Base-by-base conservation (phyloP, 2,113 vertebrate species). In the Patagioenas fasciata region DNA sequence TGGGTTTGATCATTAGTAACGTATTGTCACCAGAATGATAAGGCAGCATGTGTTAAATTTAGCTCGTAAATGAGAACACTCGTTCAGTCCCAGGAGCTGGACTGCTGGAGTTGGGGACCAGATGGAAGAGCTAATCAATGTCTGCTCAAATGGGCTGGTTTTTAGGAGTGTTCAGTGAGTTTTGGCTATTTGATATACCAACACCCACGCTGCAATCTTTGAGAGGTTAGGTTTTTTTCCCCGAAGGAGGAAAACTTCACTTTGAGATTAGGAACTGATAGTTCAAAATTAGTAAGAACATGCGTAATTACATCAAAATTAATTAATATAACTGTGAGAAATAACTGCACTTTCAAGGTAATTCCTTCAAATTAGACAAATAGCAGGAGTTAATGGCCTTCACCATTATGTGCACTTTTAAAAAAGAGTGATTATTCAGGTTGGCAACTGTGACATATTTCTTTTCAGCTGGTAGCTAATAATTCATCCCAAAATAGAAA, bases 401-500 rank as follows among this genome's bases (percentile, higher is more conserved):
- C n/a, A 38, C 20, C 66, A 20, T 56, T 10, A 7, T 38, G 7
- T 44, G 7, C 62, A 10, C 17, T 47, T 77, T 44, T 16, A 89
- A 51, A 29, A 19, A 29, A 54, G 36, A 50, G 47, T 82, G 14
- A 21, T 66, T 88, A 51, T 20, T 60, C 32, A 48, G 26, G 24
- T 10, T 89, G 84, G 32, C 65, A 65, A 38, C 34, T 64, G 16
- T 51, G 54, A 42, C 10, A 21, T n/a, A 48, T 79, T 96, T 80
- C 15, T 13, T 73, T 28, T 85, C 85, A 70, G 62, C 36, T 91
- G 58, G 54, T 50, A 77, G 50, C 31, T 78, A 74, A 36, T 87
- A 74, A 88, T 69, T 91, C 29, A 66, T 88, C 71, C 54, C 85
- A 24, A 93, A 80, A 53, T 72, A 94, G 82, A 47, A 88, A 57